Evolutionary conservation across 2,797 vertebrate genomes (phyloP), one percentile per base, ranked within the genome.

Genomic region (Lithobates pipiens): DNA sequence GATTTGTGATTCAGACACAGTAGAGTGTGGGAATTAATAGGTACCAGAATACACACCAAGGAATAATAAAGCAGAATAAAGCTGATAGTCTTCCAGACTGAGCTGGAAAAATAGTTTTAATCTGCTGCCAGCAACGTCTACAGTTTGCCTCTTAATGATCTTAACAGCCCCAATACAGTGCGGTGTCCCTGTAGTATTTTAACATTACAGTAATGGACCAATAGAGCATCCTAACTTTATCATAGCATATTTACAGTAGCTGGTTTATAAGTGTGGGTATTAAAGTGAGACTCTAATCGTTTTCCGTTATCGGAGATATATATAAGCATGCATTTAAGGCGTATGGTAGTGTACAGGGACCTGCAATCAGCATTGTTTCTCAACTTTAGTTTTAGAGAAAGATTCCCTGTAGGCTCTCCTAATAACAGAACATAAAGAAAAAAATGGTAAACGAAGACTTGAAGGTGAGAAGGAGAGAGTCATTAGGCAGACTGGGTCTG

Each of bases 91-190:
- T 83, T 42, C 36, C 72, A 83, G 81, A 76, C 81, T 44, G 39
- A 72, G 72, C 61, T 73, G 80, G 70, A 82, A 74, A 80, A 82
- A 65, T 65, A 63, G 54, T 82, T 74, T 27, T 57, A 82, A 65
- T 82, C 80, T 25, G n/a, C 36, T 63, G 80, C 70, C 80, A 82
- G 27, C 54, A 82, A 63, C 65, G 80, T 82, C 80, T 82, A 61
- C 39, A 21, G 32, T 76, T 23, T 83, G 36, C 16, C 57, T 74
- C n/a, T 76, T 76, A 76, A 76, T 83, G 42, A 27, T 57, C 69
- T 69, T 44, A 50, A 84, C 80, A 82, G 80, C 50, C 27, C 72
- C 39, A 82, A 46, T 65, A 44, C 34, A 73, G 70, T 29, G 10
- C 61, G 10, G 1, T 21, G 29, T 39, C n/a, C 32, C 54, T 29